A percentile compares a stretch with the other conserved stretches of the same genome.
These are phyloP conservation scores for Matsumurasca onukii DNA, from an alignment of 1,140 invertebrate genomes.

Conservation along the genomic window DNA sequence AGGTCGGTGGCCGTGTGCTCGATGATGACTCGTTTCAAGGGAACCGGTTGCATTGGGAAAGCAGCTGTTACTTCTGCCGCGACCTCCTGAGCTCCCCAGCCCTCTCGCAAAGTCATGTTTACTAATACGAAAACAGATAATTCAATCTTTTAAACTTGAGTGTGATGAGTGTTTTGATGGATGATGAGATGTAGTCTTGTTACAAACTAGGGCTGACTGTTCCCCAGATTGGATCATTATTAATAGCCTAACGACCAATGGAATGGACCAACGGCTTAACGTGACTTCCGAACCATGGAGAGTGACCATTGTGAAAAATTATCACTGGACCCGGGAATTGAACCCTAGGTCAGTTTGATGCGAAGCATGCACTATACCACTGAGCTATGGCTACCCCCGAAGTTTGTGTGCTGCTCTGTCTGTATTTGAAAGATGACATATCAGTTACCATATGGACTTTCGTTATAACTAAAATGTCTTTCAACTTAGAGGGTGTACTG, in stretches of 20 bases:
- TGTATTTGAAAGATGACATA: not conserved
- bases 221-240: not conserved
- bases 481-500: too few relatives aligned
- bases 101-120: not conserved
- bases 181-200: not conserved
- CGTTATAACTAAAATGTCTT: not conserved
- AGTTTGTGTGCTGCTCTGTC: not conserved
- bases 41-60: not conserved
- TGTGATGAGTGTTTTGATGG: not conserved
- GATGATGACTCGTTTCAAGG: not conserved
- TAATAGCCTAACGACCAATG: not conserved
- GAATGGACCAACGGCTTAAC: too few relatives aligned
- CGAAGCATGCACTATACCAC: not conserved
- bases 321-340: too few relatives aligned
- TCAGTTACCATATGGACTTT: not conserved
- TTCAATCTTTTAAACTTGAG: not conserved
- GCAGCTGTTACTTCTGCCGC: not conserved
- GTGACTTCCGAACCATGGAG: too few relatives aligned
- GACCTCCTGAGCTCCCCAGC: not conserved
- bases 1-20: not conserved
- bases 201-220: not conserved
- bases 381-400: not conserved
- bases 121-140: not conserved
- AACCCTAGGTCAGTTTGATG: not conserved
- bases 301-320: too few relatives aligned